Evolutionary conservation across 1,140 invertebrate species (phyloP).

Genomic region (Aphelinus atriplicis): DNA sequence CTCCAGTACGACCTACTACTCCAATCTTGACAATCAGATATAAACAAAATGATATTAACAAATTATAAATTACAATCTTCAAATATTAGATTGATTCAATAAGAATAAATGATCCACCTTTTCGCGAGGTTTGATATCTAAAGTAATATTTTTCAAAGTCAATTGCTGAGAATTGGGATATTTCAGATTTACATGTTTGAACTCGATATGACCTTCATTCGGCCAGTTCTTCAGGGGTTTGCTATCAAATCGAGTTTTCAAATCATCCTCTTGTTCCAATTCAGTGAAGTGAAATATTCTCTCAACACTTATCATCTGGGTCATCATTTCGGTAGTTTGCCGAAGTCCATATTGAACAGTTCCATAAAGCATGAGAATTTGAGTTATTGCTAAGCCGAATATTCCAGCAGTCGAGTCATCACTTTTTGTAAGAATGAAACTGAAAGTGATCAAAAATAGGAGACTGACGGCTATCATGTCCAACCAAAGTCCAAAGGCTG

Average conservation of each 20-base stretch:
- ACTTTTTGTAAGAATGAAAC: slow-evolving; percentile 72
- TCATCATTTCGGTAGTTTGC: slow-evolving; percentile 84
- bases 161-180: slow-evolving; percentile 72
- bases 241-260: slow-evolving; percentile 59
- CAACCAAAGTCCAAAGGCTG: slow-evolving; percentile 83
- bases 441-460: slow-evolving; percentile 75
- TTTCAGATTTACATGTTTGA: slow-evolving; percentile 66
- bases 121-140: slow-evolving; percentile 74
- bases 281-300: slow-evolving; percentile 79
- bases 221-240: slow-evolving; percentile 76
- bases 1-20: slow-evolving; percentile 66
- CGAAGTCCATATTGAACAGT: slow-evolving; percentile 87
- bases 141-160: slow-evolving; percentile 78
- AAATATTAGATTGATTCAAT: slow-evolving; percentile 67
- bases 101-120: slow-evolving; percentile 68
- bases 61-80: slow-evolving; percentile 65
- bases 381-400: slow-evolving; percentile 56
- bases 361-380: slow-evolving; percentile 72
- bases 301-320: slow-evolving; percentile 88
- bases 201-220: slow-evolving; percentile 68
- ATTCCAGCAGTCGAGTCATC: slow-evolving; percentile 45
- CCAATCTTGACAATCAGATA: slow-evolving; percentile 59
- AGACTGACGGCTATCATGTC: slow-evolving; percentile 78
- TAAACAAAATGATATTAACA: slow-evolving; percentile 35
- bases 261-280: slow-evolving; percentile 69